Evolutionary conservation across 2,797 vertebrate genomes (phyloP).

Genomic region (Hippoglossus hippoglossus): DNA sequence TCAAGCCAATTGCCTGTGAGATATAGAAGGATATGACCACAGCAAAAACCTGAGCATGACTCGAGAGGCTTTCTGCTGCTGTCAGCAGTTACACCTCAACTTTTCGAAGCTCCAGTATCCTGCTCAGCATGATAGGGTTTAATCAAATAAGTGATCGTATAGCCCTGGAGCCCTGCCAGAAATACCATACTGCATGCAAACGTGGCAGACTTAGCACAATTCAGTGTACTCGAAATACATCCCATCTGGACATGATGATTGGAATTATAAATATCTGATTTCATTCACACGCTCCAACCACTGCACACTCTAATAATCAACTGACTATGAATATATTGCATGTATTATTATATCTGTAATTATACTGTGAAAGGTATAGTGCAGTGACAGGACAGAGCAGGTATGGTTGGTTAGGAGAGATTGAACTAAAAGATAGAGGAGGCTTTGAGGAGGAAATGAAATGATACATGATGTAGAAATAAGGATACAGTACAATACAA

Average conservation of each 20-base stretch:
- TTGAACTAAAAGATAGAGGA: neutral
- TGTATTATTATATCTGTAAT: neutral
- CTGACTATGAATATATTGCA: constrained; percentile 1
- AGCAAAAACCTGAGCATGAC: constrained; percentile 22
- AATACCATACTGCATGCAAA: constrained; percentile 74
- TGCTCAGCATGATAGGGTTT: constrained; percentile 75
- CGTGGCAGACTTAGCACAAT: constrained; percentile 58
- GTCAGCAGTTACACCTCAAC: constrained; percentile 60
- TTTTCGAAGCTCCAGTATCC: constrained; percentile 51
- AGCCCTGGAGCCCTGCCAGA: constrained; percentile 75
- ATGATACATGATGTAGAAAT: neutral
- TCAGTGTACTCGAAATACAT: constrained; percentile 66
- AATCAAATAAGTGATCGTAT: constrained; percentile 83
- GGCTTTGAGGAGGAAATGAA: neutral
- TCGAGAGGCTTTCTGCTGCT: constrained; percentile 50
- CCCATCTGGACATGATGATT: constrained; percentile 68
- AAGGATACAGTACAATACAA: neutral
- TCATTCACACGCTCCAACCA: constrained; percentile 19
- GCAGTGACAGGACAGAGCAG: neutral
- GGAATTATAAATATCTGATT: constrained; percentile 25
- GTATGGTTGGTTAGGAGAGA: neutral
- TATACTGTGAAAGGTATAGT: neutral
- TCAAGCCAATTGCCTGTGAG: constrained; percentile 4
- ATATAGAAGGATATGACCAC: constrained; percentile 19
- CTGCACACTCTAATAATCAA: neutral